Evolutionary conservation across 2,113 vertebrate genomes (phyloP).

Genomic region (Bubo scandiacus): DNA sequence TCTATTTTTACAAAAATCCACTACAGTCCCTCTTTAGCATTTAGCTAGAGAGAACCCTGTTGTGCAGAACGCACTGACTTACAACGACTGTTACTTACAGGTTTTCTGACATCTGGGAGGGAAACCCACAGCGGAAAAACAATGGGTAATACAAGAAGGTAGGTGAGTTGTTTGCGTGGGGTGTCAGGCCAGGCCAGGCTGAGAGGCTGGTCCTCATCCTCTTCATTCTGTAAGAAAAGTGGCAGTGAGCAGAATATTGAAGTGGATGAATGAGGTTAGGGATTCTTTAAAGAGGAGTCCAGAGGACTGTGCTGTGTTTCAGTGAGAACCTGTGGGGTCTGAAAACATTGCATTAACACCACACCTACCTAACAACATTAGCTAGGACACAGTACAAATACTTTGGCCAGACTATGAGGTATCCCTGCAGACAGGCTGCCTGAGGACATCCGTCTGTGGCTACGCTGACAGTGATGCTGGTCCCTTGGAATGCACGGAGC

Average conservation of each 20-base stretch:
- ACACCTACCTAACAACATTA: not conserved
- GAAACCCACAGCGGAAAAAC: constrained; percentile 91
- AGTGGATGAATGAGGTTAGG: not conserved
- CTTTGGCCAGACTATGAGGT: not conserved
- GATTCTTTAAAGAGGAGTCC: not conserved
- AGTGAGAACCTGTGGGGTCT: rapidly evolving
- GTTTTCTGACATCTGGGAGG: constrained; percentile 92
- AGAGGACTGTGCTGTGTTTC: not conserved
- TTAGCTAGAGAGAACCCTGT: not conserved
- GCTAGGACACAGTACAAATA: not conserved
- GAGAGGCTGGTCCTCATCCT: constrained; percentile 90
- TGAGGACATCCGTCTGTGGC: rapidly evolving
- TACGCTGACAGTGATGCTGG: not conserved
- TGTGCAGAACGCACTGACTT: not conserved
- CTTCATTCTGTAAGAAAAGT: constrained; percentile 73
- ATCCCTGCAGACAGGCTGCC: not conserved
- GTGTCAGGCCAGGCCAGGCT: constrained; percentile 93
- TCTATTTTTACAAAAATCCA: not conserved
- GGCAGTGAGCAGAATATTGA: not conserved
- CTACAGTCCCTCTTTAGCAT: not conserved
- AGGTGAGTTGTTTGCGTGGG: constrained; percentile 83
- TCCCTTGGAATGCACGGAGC: not conserved
- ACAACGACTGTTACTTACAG: constrained; percentile 74
- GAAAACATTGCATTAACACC: not conserved
- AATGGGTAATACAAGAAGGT: constrained; percentile 90